Percentiles rank a stretch among this genome's conserved stretches.
These are phyloP conservation scores for Liparis tanakae DNA, from an alignment of 2,797 vertebrate species.

Conservation along the genomic window DNA sequence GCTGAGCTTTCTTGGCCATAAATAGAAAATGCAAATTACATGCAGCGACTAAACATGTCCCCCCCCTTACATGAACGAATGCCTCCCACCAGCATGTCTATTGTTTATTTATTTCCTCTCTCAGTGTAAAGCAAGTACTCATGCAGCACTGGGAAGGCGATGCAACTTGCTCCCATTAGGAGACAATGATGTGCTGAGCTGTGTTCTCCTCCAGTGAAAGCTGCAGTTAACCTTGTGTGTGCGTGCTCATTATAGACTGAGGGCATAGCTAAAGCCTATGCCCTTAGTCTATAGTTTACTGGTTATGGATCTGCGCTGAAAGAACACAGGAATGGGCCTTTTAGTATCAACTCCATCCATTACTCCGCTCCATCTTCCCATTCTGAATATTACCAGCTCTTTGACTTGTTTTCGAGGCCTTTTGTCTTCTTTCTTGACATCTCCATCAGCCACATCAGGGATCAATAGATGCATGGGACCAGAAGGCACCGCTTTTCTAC, in stretches of 20 bases:
- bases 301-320: slow-evolving; percentile 45
- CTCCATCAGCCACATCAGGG: slow-evolving; percentile 69
- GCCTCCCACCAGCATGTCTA: slow-evolving; percentile 19
- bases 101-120: slow-evolving; percentile 53
- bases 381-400: slow-evolving; percentile 42
- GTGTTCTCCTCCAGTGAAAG: slow-evolving; percentile 55
- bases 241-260: slow-evolving; percentile 62
- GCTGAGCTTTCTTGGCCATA: slow-evolving; percentile 58
- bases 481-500: slow-evolving; percentile 50
- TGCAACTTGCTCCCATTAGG: slow-evolving; percentile 66
- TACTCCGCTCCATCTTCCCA: slow-evolving; percentile 29
- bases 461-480: slow-evolving; percentile 74
- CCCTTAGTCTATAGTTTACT: slow-evolving; percentile 50
- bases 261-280: slow-evolving; percentile 44
- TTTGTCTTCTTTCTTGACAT: slow-evolving; percentile 60
- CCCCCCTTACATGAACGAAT: slow-evolving; percentile 59
- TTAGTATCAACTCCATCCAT: slow-evolving; percentile 3
- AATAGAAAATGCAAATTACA: slow-evolving; percentile 69
- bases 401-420: slow-evolving; percentile 45
- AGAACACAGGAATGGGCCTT: slow-evolving; percentile 40
- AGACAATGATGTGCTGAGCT: slow-evolving; percentile 71
- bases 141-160: slow-evolving; percentile 42
- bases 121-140: slow-evolving; percentile 19
- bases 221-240: slow-evolving; percentile 67
- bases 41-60: slow-evolving; percentile 55